Percentiles rank a stretch among this genome's conserved stretches.
These are phyloP conservation scores for Prosapia bicincta DNA, from an alignment of 2,888 invertebrate genomes.

Conservation along the genomic window DNA sequence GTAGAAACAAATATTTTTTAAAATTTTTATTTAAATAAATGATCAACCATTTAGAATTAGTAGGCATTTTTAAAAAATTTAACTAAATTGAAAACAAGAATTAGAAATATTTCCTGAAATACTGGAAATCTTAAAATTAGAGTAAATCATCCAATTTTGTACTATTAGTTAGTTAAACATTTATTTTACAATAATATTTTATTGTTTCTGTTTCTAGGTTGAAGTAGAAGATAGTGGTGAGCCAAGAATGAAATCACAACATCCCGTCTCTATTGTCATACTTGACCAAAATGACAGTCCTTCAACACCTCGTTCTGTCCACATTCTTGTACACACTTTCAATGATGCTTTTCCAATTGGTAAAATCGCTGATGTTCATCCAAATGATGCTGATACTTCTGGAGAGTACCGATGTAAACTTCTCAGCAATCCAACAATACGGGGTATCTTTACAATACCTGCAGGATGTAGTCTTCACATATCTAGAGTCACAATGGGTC, in stretches of 20 bases:
- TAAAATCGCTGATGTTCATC: constrained; percentile 88
- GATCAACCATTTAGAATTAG: too few species aligned
- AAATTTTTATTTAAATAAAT: too few species aligned
- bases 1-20: too few species aligned
- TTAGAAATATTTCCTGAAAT: too few species aligned
- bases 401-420: constrained; percentile 88
- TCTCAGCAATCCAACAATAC: constrained; percentile 58
- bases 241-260: constrained; percentile 78
- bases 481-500: constrained; percentile 61
- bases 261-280: constrained; percentile 69
- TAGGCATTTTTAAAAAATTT: too few species aligned
- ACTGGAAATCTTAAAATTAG: too few species aligned
- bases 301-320: constrained; percentile 76
- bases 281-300: constrained; percentile 90
- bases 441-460: constrained; percentile 64
- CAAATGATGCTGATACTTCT: constrained; percentile 85
- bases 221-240: constrained; percentile 86
- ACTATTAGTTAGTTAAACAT: too few species aligned
- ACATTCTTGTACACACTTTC: constrained; percentile 72
- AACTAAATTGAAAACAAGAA: too few species aligned
- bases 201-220: constrained; percentile 47
- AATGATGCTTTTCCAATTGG: constrained; percentile 71
- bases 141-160: background rate
- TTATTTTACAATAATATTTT: background rate
- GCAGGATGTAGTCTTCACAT: constrained; percentile 77